A percentile compares a stretch with the other conserved stretches of the same genome.
Evolutionary conservation across 2,797 vertebrate species (phyloP).

Genomic region (Gastrophryne carolinensis): DNA sequence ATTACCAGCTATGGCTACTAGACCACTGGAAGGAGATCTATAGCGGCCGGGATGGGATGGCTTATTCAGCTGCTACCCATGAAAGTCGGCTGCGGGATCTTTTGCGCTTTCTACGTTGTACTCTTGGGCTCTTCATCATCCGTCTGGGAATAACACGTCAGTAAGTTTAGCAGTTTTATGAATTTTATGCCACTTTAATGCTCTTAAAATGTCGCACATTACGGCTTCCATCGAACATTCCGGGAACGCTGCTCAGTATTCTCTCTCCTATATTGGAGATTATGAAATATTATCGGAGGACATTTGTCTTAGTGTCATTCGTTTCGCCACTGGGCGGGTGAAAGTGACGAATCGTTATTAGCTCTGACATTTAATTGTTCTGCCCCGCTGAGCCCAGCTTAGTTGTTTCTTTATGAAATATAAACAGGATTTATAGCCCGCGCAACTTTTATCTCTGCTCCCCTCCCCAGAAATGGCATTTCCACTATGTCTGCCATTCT

Average conservation of each 20-base stretch:
- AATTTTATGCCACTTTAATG: neutral
- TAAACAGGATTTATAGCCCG: slow-evolving; percentile 23
- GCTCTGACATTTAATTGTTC: slow-evolving; percentile 29
- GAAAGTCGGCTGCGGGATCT: no score
- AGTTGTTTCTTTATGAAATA: slow-evolving; percentile 34
- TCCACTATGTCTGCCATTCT: neutral
- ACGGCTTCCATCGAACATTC: neutral
- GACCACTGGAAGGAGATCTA: no score
- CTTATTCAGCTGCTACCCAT: no score
- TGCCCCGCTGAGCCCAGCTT: neutral
- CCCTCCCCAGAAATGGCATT: neutral
- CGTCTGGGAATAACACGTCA: no score
- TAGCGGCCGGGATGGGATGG: no score
- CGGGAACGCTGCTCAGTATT: neutral
- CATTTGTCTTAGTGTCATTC: slow-evolving; percentile 35
- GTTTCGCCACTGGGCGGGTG: neutral
- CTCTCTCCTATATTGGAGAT: neutral
- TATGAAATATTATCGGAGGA: slow-evolving; percentile 18
- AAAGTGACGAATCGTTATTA: slow-evolving; percentile 7
- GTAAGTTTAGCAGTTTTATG: neutral
- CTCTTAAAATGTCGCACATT: neutral
- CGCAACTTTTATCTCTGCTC: slow-evolving; percentile 2
- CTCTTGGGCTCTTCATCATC: no score
- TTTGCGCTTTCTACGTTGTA: no score
- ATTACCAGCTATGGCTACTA: no score